phyloP scores from a whole-genome alignment of 92 coral and sea anemone genomes.

The Galaxea fascicularis region DNA sequence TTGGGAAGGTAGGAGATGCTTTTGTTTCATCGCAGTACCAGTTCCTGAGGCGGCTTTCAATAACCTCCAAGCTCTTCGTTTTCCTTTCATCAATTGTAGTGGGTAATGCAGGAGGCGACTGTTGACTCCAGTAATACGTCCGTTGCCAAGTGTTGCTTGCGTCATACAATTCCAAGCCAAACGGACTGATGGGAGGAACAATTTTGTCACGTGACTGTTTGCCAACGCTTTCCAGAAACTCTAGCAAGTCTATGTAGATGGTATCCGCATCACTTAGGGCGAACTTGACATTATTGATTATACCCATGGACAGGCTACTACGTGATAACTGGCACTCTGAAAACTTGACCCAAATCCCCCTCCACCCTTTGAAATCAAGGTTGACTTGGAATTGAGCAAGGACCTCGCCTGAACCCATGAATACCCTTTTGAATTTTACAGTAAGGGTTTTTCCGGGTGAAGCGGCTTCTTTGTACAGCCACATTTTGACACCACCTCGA shows the following conservation, averaged over 20 bases:
- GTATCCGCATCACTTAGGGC: not conserved
- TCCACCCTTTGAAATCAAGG: slow-evolving; percentile 61
- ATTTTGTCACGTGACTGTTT: slow-evolving; percentile 67
- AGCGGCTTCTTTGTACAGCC: slow-evolving; percentile 54
- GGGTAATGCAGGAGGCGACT: slow-evolving; percentile 1
- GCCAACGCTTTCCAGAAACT: slow-evolving; percentile 6
- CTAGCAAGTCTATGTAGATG: slow-evolving; percentile 60
- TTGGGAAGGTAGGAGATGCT: slow-evolving; percentile 37
- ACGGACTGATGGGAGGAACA: slow-evolving; percentile 61
- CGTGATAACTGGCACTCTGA: slow-evolving; percentile 16
- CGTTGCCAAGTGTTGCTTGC: slow-evolving; percentile 54
- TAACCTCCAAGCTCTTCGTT: not conserved
- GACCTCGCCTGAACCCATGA: not conserved
- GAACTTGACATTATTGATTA: not conserved
- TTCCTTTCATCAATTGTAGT: not conserved
- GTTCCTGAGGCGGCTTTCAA: slow-evolving; percentile 48
- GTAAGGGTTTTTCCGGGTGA: not conserved
- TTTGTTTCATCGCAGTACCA: slow-evolving; percentile 52
- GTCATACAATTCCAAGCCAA: slow-evolving; percentile 24
- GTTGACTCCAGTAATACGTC: slow-evolving; percentile 67
- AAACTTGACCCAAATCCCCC: slow-evolving; percentile 62
- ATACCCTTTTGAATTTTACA: not conserved
- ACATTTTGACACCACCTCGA: slow-evolving; percentile 66
- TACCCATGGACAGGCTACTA: not conserved
- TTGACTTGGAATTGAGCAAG: not conserved